Base-by-base conservation (phyloP, 2,888 invertebrate species). In the Pachliopta kotzebuea region DNA sequence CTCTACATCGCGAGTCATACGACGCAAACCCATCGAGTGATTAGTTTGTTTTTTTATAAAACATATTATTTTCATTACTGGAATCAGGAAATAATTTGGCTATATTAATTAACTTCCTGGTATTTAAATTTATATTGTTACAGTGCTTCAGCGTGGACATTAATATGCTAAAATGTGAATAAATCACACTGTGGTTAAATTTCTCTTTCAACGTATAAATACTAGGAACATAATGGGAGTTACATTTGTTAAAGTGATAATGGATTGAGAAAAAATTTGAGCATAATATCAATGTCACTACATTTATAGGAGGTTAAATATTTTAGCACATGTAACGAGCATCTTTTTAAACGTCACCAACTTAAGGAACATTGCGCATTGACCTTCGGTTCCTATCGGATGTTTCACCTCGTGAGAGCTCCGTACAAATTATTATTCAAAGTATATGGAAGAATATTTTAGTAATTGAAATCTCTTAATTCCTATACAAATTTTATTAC, bases 361-460 rank as follows among this genome's bases (percentile, higher is more conserved):
- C 42, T 21, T 23, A 9, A 6, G 21, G 45, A 23, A 14, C 20
- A 49, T 23, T 20, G 17, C 21, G 31, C 24, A 18, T 23, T 18
- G 20, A 26, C 60, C 60, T 60, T 54, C 37, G n/a, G 9, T 14
- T 53, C 42, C 21, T 60, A 60, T 60, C 23, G 23, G 7, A 31
- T 31, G 21, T 9, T 45, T n/a, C 18, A 45, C 45, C 45, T 45
- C 11, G 45, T n/a, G 45, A 45, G 45, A n/a, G 45, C n/a, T n/a
- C 18, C 6, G n/a, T n/a, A 45, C 45, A 17, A 18, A 18, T 18
- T 18, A 42, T 18, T n/a, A 18, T n/a, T 45, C 26, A 3, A 26
- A 26, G 26, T 45, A n/a, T 9, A 18, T 45, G n/a, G 45, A 6
- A 6, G n/a, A n/a, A 45, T 45, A n/a, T 26, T 26, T n/a, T n/a